Evolutionary conservation across 2,797 vertebrate species (phyloP).

Genomic region (Botia kubotai): DNA sequence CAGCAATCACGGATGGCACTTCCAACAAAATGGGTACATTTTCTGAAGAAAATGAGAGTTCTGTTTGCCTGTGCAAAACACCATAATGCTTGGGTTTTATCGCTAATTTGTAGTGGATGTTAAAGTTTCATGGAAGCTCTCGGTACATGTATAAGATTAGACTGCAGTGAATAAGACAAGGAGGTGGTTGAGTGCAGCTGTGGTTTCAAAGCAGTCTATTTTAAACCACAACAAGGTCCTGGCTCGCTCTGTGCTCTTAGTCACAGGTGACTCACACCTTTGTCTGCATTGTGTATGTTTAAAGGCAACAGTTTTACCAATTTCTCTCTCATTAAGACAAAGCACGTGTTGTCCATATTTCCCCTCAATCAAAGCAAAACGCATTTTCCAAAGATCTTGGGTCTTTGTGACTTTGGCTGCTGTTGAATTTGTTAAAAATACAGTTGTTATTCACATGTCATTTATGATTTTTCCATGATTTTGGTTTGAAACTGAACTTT

Average conservation of each 20-base stretch:
- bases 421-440: slow-evolving; percentile 1
- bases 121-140: slow-evolving; percentile 1
- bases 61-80: background rate
- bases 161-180: slow-evolving; percentile 9
- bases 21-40: background rate
- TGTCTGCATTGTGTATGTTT: slow-evolving; percentile 23
- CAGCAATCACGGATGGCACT: background rate
- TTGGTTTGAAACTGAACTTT: background rate
- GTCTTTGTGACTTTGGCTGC: background rate
- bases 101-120: background rate
- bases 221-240: slow-evolving; percentile 30
- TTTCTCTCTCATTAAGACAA: slow-evolving; percentile 62
- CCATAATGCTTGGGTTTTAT: background rate
- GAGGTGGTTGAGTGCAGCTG: slow-evolving; percentile 26
- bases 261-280: slow-evolving; percentile 42
- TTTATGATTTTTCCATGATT: slow-evolving; percentile 5
- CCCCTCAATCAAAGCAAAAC: slow-evolving; percentile 35
- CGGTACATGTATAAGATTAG: slow-evolving; percentile 3
- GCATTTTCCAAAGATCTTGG: background rate
- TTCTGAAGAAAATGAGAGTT: background rate
- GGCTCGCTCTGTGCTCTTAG: slow-evolving; percentile 2
- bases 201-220: slow-evolving; percentile 34
- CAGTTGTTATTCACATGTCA: slow-evolving; percentile 1
- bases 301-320: slow-evolving; percentile 59
- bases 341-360: slow-evolving; percentile 63